Conservation (phyloP, 2,113 vertebrate genomes). For the Grus americana region DNA sequence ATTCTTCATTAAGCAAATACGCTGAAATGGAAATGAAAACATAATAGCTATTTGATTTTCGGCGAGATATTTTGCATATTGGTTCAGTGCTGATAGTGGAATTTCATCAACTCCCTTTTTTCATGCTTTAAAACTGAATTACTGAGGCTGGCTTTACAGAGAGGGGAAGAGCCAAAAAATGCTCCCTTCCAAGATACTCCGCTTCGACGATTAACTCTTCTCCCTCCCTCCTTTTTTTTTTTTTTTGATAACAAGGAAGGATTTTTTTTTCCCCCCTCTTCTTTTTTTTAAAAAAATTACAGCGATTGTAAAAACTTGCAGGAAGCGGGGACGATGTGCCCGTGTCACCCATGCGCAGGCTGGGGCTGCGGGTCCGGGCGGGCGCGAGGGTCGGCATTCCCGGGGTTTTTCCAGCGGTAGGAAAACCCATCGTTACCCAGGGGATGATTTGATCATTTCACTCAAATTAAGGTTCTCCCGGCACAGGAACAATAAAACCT, state of each 20-base stretch:
- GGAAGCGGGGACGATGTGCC: background rate
- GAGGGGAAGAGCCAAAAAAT: conserved; percentile 64
- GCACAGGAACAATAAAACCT: conserved; percentile 31
- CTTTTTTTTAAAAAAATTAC: background rate
- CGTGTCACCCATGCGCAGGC: background rate
- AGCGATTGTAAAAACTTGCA: background rate
- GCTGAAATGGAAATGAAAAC: conserved; percentile 99
- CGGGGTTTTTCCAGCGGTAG: background rate
- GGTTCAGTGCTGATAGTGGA: conserved; percentile 98
- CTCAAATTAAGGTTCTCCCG: conserved; percentile 50
- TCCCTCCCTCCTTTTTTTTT: conserved; percentile 19
- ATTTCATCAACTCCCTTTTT: conserved; percentile 98
- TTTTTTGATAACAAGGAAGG: conserved; percentile 78
- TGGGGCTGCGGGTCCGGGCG: background rate
- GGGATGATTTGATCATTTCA: conserved; percentile 35
- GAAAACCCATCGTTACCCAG: background rate
- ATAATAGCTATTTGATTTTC: conserved; percentile 99
- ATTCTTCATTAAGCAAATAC: conserved; percentile 99
- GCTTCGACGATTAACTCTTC: conserved; percentile 85
- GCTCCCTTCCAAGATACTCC: conserved; percentile 80
- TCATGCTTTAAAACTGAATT: conserved; percentile 96
- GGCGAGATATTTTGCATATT: conserved; percentile 99
- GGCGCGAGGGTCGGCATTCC: background rate
- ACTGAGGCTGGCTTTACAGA: conserved; percentile 83
- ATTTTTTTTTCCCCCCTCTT: background rate